phyloP scores from a whole-genome alignment of 2,888 invertebrate genomes.

The Phytoseiulus persimilis region DNA sequence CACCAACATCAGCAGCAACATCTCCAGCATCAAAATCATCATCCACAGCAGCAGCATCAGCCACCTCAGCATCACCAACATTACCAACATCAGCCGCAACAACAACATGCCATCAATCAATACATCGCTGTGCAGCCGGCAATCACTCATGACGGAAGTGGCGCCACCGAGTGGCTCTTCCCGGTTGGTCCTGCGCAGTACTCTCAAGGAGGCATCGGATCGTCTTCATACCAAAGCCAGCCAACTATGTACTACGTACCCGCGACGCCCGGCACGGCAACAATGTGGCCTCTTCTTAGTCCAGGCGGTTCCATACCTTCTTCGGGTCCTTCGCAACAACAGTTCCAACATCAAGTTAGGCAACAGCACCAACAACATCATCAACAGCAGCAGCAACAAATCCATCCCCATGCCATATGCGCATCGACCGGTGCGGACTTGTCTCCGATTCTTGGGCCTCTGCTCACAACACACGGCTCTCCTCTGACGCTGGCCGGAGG shows the following conservation, averaged over 20 bases:
- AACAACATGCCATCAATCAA: background rate
- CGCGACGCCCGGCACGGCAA: background rate
- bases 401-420: background rate
- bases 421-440: background rate
- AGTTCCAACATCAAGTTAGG: background rate
- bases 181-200: conserved; percentile 1
- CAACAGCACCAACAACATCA: background rate
- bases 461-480: background rate
- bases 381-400: background rate
- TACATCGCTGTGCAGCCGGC: conserved; percentile 19
- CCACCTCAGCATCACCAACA: background rate
- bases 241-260: conserved; percentile 28
- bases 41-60: background rate
- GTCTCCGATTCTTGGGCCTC: background rate
- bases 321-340: background rate
- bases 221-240: conserved; percentile 10
- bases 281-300: background rate
- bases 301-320: background rate
- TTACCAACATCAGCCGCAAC: conserved; percentile 23
- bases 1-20: background rate
- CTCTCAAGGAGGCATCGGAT: conserved; percentile 9
- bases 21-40: conserved; percentile 19
- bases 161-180: conserved; percentile 20
- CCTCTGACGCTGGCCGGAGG: background rate
- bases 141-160: conserved; percentile 12